phyloP scores from a whole-genome alignment of 2,113 vertebrate species.

The Phalacrocorax aristotelis region DNA sequence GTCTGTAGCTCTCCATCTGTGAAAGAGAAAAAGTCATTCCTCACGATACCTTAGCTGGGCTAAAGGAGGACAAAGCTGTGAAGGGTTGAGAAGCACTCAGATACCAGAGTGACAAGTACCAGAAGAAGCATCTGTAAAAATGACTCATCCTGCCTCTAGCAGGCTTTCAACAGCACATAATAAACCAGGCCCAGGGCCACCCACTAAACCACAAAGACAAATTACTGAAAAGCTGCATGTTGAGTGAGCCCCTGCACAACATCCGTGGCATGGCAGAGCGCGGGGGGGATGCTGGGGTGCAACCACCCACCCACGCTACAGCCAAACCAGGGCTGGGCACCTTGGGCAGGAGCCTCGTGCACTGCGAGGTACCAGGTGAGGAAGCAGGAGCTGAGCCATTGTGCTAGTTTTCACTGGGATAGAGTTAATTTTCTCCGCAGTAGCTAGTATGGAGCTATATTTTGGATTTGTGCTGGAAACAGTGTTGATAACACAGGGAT shows the following conservation, averaged over 20 bases:
- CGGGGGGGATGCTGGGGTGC: background rate
- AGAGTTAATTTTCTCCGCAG: no score
- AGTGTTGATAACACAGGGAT: no score
- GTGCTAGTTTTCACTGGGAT: no score
- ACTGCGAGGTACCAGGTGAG: background rate
- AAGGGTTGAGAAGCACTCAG: background rate
- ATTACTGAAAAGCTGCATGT: background rate
- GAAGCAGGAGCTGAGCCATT: background rate
- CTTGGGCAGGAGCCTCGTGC: accelerated
- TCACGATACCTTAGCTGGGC: background rate
- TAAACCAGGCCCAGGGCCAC: background rate
- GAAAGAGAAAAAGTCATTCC: background rate
- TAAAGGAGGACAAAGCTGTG: background rate
- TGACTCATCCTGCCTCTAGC: background rate
- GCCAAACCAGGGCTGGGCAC: background rate
- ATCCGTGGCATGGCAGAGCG: background rate
- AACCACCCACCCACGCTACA: background rate
- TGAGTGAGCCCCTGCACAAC: background rate
- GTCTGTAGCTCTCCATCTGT: background rate
- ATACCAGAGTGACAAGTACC: background rate
- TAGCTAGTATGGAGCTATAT: no score
- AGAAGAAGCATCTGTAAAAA: background rate
- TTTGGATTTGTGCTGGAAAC: no score
- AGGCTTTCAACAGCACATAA: background rate
- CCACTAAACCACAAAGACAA: background rate